Base-by-base conservation (phyloP, 2,797 vertebrate genomes). In the Sebastes matsubarae region DNA sequence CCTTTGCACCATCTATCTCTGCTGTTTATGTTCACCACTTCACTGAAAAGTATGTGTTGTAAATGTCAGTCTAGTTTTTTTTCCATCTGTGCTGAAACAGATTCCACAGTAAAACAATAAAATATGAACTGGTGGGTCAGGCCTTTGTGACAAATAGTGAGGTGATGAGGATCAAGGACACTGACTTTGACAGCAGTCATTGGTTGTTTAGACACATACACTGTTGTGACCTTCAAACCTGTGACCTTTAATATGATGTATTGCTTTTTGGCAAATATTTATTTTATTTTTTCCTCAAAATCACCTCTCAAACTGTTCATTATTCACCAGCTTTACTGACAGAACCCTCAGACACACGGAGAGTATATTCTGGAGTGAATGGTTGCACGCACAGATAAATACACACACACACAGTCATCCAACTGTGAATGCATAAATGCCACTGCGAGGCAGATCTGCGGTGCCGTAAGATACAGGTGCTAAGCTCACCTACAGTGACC, bases 401-500 rank as follows among this genome's bases (percentile, higher is more conserved):
- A 18, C 42, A 52, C 20, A 50, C 16, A 71, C 66, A 61, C 64
- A 57, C 22, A 2, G 6, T 14, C 8, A 0, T 3, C 32, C 13
- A 24, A 30, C 34, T 66, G 59, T 25, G 67, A 58, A 63, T 1
- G 54, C 13, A 32, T 52, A 11, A 59, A 59, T 3, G 64, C 66
- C 58, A 4, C 63, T 6, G 52, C 3, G 16, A 54, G 59, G 60
- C 76, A 36, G 68, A 64, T 63, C 46, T 10, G 6, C 1, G 4
- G 12, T 7, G 36, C 27, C 1, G 12, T 76, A 58, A 1, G 58
- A 30, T 29, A 2, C 60, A 65, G 71, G 16, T 42, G 52, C 52
- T 63, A 6, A 10, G 29, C 70, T 83, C 50, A 64, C 75, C 57
- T 70, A 32, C 70, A 2, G 14, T 25, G 50, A 73, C 75, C 80